Evolutionary conservation across 2,888 invertebrate species (phyloP), one percentile per base, ranked within the genome.

Genomic region (Tipula confusa): DNA sequence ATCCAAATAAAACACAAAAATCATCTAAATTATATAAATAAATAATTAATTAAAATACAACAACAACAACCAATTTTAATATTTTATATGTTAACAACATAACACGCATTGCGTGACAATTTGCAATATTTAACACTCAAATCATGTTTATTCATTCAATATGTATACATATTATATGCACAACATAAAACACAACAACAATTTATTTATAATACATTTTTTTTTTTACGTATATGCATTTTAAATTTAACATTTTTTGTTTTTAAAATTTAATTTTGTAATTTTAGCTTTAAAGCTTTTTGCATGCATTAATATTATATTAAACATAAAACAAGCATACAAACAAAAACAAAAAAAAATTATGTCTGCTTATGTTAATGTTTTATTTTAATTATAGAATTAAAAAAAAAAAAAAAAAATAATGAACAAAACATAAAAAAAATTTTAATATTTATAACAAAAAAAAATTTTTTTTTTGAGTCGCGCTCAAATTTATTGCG

Each of bases 41-140:
- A 64, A 64, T 64, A 64, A 64, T 24, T 64, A 64, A 64, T 64
- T 64, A 64, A 11, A 64, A 64, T 64, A 15, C 9, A 43, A 43
- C 43, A 43, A 64, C 64, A 64, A 64, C 64, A 64, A 64, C 64
- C 18, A 24, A 64, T 80, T 15, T 31, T 80, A n/a, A 29, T 80
- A 29, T 80, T 29, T 29, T 80, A 29, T n/a, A 29, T 82, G 82
- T 82, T 82, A 82, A 82, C 82, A 82, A 82, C 82, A 82, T 82
- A 82, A 82, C 82, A 82, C 82, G 82, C 82, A 82, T 82, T 82
- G 88, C 88, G 88, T 88, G 88, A 89, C 88, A 88, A 88, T 88
- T 88, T 87, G 88, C 88, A 88, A 88, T 88, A 88, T 88, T 88
- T 88, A 88, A 88, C 88, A 87, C 87, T 85, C 84, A 33, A 82